phyloP scores from a whole-genome alignment of 2,888 invertebrate species.

The Xanthostigma xanthostigma region DNA sequence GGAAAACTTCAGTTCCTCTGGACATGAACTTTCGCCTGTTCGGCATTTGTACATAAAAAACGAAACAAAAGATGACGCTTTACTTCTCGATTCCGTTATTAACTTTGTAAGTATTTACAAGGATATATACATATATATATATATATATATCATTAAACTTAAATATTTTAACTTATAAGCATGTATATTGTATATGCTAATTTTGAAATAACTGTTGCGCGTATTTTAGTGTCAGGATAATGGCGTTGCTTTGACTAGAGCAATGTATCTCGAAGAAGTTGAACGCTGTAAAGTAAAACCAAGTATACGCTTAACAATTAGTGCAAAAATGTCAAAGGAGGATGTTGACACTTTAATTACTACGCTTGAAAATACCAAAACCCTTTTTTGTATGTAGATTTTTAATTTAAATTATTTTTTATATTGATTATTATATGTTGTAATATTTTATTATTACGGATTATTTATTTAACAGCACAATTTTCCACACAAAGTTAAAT shows the following conservation, averaged over 20 bases:
- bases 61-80: background rate
- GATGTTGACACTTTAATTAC: constrained; percentile 1
- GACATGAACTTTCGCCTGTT: background rate
- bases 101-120: background rate
- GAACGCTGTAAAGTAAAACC: constrained; percentile 2
- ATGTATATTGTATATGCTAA: no score
- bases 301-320: constrained; percentile 3
- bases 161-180: no score
- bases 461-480: no score
- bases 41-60: constrained; percentile 1
- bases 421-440: no score
- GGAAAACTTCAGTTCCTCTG: background rate
- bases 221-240: constrained; percentile 2
- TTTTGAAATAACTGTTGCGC: no score
- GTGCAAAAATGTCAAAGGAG: background rate
- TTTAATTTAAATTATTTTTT: no score
- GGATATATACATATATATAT: no score
- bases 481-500: no score
- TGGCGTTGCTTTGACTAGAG: background rate
- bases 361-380: background rate
- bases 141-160: no score
- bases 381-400: no score
- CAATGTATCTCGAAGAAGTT: constrained; percentile 1
- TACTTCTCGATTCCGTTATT: background rate
- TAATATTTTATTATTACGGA: no score